A percentile compares a stretch with the other conserved stretches of the same genome.
Evolutionary conservation across 2,797 vertebrate species (phyloP).

Genomic region (Clamator glandarius): DNA sequence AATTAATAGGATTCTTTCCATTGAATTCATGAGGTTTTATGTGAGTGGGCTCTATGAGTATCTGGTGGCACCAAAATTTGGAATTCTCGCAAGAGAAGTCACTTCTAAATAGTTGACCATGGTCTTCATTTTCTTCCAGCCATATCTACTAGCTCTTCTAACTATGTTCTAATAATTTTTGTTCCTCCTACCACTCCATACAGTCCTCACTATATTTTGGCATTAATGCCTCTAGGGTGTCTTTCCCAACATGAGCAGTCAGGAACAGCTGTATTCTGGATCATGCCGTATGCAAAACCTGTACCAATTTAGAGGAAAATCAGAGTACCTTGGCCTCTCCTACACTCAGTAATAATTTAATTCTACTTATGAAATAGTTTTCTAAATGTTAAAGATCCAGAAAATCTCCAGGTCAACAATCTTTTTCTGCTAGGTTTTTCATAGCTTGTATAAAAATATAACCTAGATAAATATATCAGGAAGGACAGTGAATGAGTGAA

Average conservation of each 20-base stretch:
- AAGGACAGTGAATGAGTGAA: not conserved
- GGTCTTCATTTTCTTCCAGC: not conserved
- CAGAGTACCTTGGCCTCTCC: not conserved
- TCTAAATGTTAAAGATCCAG: not conserved
- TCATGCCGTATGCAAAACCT: not conserved
- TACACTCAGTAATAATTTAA: not conserved
- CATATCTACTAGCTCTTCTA: not conserved
- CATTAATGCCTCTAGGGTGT: not conserved
- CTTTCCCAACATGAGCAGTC: not conserved
- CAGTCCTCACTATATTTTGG: not conserved
- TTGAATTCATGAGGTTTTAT: not conserved
- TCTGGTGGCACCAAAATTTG: not conserved
- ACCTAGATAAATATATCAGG: slow-evolving; percentile 4
- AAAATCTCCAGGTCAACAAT: not conserved
- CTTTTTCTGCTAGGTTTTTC: not conserved
- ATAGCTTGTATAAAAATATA: not conserved
- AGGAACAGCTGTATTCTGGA: not conserved
- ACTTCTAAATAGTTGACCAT: not conserved
- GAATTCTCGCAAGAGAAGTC: not conserved
- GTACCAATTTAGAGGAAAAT: not conserved
- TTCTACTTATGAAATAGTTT: not conserved
- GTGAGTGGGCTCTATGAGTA: not conserved
- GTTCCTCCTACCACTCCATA: not conserved
- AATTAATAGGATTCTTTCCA: not conserved
- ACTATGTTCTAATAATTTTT: not conserved